These are phyloP conservation scores for Habrosyne pyritoides DNA, from an alignment of 2,888 invertebrate species.

Conservation along the genomic window DNA sequence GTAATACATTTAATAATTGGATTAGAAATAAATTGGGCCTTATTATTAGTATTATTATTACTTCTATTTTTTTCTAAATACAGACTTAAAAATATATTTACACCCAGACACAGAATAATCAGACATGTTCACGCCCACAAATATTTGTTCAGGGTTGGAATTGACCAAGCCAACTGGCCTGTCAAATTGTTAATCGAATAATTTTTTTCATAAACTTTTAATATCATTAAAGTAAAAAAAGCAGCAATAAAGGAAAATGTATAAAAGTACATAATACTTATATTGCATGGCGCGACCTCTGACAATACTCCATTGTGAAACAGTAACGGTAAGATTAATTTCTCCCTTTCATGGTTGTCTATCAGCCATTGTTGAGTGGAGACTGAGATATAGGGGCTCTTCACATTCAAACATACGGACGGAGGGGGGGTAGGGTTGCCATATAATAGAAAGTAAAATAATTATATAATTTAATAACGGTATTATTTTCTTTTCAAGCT, in stretches of 20 bases:
- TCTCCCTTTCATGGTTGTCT: conserved; percentile 20
- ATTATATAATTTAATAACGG: background rate
- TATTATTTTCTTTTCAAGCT: no score
- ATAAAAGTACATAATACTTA: conserved; percentile 7
- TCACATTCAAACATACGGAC: conserved; percentile 14
- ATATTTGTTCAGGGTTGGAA: no score
- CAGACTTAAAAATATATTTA: no score
- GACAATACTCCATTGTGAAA: conserved; percentile 9
- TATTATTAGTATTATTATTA: no score
- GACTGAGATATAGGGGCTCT: conserved; percentile 16
- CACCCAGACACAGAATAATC: no score
- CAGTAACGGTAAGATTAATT: conserved; percentile 21
- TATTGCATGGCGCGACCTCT: conserved; percentile 4
- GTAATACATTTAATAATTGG: no score
- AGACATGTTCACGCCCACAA: no score
- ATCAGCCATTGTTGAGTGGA: conserved; percentile 18
- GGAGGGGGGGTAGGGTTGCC: background rate
- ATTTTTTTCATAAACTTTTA: background rate
- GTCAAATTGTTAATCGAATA: no score
- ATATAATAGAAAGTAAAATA: background rate
- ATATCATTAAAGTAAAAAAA: background rate
- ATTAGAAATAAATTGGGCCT: no score
- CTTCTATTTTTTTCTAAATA: no score
- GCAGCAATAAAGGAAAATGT: background rate
- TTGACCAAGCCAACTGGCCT: no score